Percentiles rank a stretch among this genome's conserved stretches.
These are phyloP conservation scores for Callipepla californica DNA, from an alignment of 2,113 vertebrate species.

Conservation along the genomic window DNA sequence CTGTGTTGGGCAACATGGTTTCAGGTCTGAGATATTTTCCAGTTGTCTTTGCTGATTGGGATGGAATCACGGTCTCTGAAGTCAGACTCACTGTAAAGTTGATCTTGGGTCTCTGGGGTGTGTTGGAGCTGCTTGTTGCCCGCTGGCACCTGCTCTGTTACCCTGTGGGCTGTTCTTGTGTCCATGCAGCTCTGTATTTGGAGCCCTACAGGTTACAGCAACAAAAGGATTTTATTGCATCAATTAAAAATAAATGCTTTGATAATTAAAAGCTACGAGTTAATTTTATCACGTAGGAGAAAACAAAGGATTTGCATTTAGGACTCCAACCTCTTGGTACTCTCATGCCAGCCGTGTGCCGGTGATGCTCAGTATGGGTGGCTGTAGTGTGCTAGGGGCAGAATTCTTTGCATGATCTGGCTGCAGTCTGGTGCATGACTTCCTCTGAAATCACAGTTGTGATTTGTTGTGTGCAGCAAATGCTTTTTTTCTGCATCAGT, in stretches of 20 bases:
- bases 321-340: background rate
- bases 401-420: background rate
- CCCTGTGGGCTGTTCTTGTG: fast-evolving
- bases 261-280: background rate
- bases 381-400: too few relatives aligned
- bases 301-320: background rate
- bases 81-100: background rate
- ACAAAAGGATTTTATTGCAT: background rate
- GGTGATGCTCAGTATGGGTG: background rate
- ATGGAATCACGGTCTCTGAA: background rate
- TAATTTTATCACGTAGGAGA: background rate
- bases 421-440: background rate
- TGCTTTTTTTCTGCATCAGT: background rate
- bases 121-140: background rate
- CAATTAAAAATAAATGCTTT: background rate
- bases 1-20: background rate
- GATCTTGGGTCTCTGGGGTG: background rate
- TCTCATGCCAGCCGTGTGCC: fast-evolving
- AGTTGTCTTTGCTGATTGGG: background rate
- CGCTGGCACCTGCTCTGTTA: fast-evolving
- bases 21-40: background rate
- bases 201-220: background rate
- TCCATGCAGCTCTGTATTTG: background rate
- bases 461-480: background rate
- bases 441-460: background rate